Evolutionary conservation across 2,888 invertebrate species (phyloP), one percentile per base, ranked within the genome.

Genomic region (Leptarthrus brevirostris): DNA sequence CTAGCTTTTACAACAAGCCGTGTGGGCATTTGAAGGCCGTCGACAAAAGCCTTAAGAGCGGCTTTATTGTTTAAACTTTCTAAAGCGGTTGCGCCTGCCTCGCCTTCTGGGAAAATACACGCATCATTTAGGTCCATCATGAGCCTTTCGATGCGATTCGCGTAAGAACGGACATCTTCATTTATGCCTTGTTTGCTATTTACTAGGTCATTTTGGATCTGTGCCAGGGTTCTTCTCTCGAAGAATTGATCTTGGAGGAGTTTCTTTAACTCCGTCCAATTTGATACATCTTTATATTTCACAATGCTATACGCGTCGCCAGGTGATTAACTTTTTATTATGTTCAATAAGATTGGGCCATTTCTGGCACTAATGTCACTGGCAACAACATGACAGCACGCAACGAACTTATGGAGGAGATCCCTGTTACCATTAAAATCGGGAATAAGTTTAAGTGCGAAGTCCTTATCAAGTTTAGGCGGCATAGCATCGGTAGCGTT

Each of bases 11-110:
- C 16, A 10, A 72, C 40, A 22, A 72, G 14, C 18, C 34, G 36
- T 1, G 44, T 40, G 36, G 56, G 44, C 1, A 20, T 8, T 5
- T 36, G 20, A 1, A 72, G 20, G 0, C 72, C 72, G 16, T 72
- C 72, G 3, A 14, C 14, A 36, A 71, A 71, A 3, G 71, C 30
- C 36, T 71, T 71, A 26, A 71, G 54, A 1, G 24, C 14, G 6
- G 71, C 16, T 53, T 71, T 71, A n/a, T 10, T 18, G 20, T 71
- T 71, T 16, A 71, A 30, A 36, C 34, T 71, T 71, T 26, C 3
- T 1, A 54, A 34, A 4, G 18, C 12, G 1, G 8, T 2, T 14
- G 54, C 14, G n/a, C 54, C 34, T 16, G n/a, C 18, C n/a, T 53
- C 53, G 2, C 71, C 71, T 22, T 53, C 53, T 1, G 6, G 3